Conservation (phyloP, 2,888 invertebrate genomes). For the Ochropleura leucogaster region DNA sequence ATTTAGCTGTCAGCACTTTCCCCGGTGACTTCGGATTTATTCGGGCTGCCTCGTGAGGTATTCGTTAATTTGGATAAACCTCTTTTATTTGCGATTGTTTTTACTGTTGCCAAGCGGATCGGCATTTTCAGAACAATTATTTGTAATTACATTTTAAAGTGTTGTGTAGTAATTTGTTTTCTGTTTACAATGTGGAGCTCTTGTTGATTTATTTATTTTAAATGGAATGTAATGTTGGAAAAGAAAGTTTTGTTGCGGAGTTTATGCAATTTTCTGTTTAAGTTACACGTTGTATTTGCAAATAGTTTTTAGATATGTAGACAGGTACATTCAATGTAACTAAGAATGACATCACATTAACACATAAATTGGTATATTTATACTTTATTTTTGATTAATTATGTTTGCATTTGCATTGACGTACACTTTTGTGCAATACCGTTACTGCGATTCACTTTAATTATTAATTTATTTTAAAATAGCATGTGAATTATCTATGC, state of each 20-base stretch:
- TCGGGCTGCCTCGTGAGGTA: slow-evolving; percentile 67
- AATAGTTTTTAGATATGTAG: not conserved
- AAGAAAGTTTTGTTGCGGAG: slow-evolving; percentile 25
- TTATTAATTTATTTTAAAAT: slow-evolving; percentile 27
- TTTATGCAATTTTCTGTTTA: not conserved
- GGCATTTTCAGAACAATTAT: slow-evolving; percentile 61
- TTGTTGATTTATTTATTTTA: slow-evolving; percentile 59
- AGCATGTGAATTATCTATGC: slow-evolving; percentile 44
- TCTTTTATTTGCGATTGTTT: slow-evolving; percentile 63
- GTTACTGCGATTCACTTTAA: slow-evolving; percentile 15
- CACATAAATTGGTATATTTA: not conserved
- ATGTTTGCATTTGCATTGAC: slow-evolving; percentile 4
- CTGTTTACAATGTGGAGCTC: slow-evolving; percentile 53
- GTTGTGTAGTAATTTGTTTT: slow-evolving; percentile 55
- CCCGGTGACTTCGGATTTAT: slow-evolving; percentile 63
- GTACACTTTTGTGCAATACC: not conserved
- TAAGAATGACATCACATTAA: not conserved
- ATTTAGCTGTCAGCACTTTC: slow-evolving; percentile 81
- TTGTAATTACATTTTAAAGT: slow-evolving; percentile 64
- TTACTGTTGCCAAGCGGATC: slow-evolving; percentile 61
- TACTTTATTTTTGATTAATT: too few relatives aligned
- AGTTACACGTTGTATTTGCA: not conserved
- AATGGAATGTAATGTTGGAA: slow-evolving; percentile 32
- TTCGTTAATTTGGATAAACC: slow-evolving; percentile 66
- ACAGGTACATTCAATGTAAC: not conserved